Conservation (phyloP, 2,888 invertebrate species). For the Adelphocoris suturalis region DNA sequence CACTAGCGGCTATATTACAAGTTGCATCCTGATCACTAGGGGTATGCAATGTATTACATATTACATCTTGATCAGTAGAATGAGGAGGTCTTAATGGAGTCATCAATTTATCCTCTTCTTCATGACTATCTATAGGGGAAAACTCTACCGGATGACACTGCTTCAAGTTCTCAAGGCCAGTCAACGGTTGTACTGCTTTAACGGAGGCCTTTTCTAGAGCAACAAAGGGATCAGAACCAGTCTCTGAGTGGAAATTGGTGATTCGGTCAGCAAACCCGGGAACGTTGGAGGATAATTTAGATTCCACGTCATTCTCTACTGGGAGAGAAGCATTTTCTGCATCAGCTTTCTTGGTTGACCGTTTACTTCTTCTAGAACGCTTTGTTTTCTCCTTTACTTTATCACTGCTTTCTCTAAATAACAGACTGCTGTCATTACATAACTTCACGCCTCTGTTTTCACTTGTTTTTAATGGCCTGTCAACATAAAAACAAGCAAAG, state of each 20-base stretch:
- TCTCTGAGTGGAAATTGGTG: background rate
- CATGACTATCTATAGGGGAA: background rate
- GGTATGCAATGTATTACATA: too few species aligned
- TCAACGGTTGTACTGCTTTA: background rate
- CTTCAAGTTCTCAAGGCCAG: background rate
- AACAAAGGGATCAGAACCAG: background rate
- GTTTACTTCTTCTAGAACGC: constrained; percentile 28
- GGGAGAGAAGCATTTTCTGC: background rate
- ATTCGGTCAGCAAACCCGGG: background rate
- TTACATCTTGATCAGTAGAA: background rate
- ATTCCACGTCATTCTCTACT: background rate
- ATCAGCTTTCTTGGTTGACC: background rate
- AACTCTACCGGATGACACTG: background rate
- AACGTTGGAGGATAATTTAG: background rate
- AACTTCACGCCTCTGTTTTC: constrained; percentile 57
- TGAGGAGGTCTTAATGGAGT: background rate
- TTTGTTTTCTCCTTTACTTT: background rate
- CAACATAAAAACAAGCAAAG: background rate
- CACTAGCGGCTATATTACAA: too few species aligned
- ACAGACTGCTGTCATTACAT: constrained; percentile 72
- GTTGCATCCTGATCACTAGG: too few species aligned
- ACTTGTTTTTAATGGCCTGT: constrained; percentile 41
- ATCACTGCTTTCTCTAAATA: constrained; percentile 64
- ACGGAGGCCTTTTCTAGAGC: background rate
- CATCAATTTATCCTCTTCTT: background rate